Evolutionary conservation across 2,888 invertebrate genomes (phyloP), one percentile per base, ranked within the genome.

Genomic region (Euclidia mi): DNA sequence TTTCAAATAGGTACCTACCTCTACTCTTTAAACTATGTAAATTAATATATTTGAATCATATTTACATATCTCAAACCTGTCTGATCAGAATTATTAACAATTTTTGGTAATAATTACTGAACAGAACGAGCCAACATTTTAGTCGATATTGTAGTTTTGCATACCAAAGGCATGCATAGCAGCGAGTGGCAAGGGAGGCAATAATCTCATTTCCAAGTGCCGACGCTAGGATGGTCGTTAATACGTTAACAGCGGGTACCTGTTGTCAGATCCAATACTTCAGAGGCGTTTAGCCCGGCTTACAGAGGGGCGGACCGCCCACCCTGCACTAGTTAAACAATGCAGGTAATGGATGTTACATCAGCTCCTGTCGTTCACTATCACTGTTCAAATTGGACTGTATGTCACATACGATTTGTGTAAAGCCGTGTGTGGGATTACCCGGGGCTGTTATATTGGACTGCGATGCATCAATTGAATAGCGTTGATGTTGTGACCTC

Each of bases 211-310:
- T 56, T 38, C 29, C 12, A 14, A 6, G 11, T 12, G n/a, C 12
- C 12, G 34, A 49, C 14, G 20, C 32, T 35, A 43, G 31, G 32
- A 48, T 31, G 34, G 38, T 17, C 35, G 11, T 7, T 25, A 25
- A 25, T 25, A 25, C 20, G 20, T 12, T 34, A 48, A 32, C 35
- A 29, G 11, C 28, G 20, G 11, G 34, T 48, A 42, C 56, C 52
- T 63, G 35, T 58, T 57, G 44, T 68, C 57, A 48, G 17, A 18
- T 46, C 52, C 37, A 58, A 58, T 69, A 53, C 38, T 41, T 48
- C 34, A 56, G 29, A 25, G 18, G 34, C 14, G 45, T 48, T 61
- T 32, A 56, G 42, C 11, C 15, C 38, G 31, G 40, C 48, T 49
- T 55, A 32, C 40, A 18, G 40, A 6, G 20, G 7, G 3, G n/a